Percentiles rank a stretch among this genome's conserved stretches.
phyloP scores from a whole-genome alignment of 2,888 invertebrate species.

The Zygogramma bicolorata region DNA sequence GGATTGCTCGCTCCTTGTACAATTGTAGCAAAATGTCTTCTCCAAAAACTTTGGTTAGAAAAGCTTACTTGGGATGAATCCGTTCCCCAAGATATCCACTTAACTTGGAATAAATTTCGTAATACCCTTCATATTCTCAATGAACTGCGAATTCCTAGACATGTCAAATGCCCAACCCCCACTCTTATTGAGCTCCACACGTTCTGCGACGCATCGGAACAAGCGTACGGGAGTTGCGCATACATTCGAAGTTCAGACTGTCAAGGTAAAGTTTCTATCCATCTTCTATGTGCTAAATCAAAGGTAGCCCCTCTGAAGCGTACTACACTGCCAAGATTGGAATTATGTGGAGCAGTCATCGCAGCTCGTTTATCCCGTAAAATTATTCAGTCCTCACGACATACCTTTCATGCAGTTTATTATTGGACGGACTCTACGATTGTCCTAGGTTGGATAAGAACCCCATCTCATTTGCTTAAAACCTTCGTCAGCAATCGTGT shows the following conservation, averaged over 20 bases:
- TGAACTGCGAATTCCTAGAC: not conserved
- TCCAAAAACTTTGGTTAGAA: slow-evolving; percentile 13
- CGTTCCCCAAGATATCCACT: not conserved
- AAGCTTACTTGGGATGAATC: slow-evolving; percentile 12
- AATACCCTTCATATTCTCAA: not conserved
- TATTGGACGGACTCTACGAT: not conserved
- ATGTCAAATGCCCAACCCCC: not conserved
- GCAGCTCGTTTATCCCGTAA: not conserved
- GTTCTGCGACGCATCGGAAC: not conserved
- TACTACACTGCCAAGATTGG: not conserved
- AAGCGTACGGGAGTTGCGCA: not conserved
- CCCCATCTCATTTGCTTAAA: not conserved
- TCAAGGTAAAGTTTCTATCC: not conserved
- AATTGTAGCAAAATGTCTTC: slow-evolving; percentile 9
- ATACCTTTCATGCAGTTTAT: too few relatives aligned
- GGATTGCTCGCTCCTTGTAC: slow-evolving; percentile 19
- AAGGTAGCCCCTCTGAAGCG: not conserved
- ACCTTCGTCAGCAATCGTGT: not conserved
- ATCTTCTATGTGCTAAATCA: not conserved
- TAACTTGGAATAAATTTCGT: not conserved
- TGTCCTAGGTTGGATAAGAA: not conserved
- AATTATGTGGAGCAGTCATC: not conserved
- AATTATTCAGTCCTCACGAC: not conserved
- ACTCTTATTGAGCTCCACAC: not conserved
- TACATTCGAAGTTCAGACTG: not conserved